Base-by-base conservation (phyloP, 2,113 vertebrate species). In the Ophiodon elongatus region DNA sequence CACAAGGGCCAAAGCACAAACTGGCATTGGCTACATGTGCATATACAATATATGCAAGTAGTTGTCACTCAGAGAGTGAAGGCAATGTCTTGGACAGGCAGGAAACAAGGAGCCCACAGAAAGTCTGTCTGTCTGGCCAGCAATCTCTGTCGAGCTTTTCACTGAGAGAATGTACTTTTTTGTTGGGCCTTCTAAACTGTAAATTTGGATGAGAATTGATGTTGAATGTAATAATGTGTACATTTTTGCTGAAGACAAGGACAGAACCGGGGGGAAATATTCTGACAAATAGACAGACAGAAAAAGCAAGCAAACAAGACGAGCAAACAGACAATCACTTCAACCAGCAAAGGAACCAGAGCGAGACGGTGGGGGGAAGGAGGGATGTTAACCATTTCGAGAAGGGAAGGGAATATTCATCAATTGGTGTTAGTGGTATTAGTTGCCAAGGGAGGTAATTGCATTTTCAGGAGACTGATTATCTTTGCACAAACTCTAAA, bases 21-120 rank as follows among this genome's bases (percentile, higher is more conserved):
- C 85, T 85, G 93, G 92, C 94, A 95, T 95, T 92, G 93, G 94
- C 92, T 92, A 94, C 94, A 87, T 93, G 88, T 93, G 91, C 93
- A 95, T 94, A 94, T 92, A 52, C n/a, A n/a, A 77, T 68, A 93
- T 94, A 94, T 93, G 94, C 94, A 92, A 86, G 94, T 94, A 91
- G 94, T 71, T 86, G 90, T 95, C 93, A 94, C 94, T 95, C 92
- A 73, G 50, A 62, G 91, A 94, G 92, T 92, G 92, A 93, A 82
- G 87, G 88, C 93, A 94, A 94, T 94, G 92, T 93, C 90, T 88
- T 67, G 68, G 76, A 94, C 85, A 72, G 94, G 91, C 92, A 79
- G 67, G 43, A 91, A 85, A 92, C 90, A 89, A 86, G 85, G 83
- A 91, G 87, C 90, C 82, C 90, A 89, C 71, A 86, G 72, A 87